These are phyloP conservation scores for Puffinus mauretanicus DNA, from an alignment of 2,113 vertebrate species.

Conservation along the genomic window DNA sequence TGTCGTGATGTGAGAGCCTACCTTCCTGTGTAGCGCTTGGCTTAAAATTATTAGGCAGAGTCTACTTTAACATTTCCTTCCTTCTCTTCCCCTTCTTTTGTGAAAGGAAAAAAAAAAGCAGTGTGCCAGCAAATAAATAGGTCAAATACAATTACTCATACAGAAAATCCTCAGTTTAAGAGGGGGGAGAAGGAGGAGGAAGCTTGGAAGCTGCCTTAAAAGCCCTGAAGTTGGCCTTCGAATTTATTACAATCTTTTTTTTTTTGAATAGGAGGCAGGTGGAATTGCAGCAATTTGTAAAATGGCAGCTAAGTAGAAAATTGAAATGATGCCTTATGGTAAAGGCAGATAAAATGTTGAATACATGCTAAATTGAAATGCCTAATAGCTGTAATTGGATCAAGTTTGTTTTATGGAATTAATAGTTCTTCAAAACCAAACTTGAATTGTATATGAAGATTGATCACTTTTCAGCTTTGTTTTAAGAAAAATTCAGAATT, in stretches of 20 bases:
- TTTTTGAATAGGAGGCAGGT: background rate
- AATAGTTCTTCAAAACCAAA: background rate
- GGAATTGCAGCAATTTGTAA: constrained; percentile 26
- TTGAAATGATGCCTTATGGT: background rate
- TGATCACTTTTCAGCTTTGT: background rate
- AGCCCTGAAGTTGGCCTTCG: constrained; percentile 11
- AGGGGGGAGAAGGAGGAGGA: background rate
- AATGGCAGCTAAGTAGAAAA: constrained; percentile 14
- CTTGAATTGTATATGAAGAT: background rate
- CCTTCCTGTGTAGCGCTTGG: constrained; percentile 1
- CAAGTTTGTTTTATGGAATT: background rate
- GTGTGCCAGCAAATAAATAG: constrained; percentile 55
- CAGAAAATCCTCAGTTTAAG: constrained; percentile 47
- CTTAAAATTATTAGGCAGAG: constrained; percentile 19
- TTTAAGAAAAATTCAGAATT: background rate
- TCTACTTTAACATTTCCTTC: constrained; percentile 30
- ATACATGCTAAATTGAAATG: background rate
- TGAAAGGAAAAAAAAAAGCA: background rate
- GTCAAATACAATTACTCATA: constrained; percentile 56
- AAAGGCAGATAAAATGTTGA: constrained; percentile 3
- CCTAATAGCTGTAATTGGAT: background rate
- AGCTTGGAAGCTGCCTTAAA: constrained; percentile 15
- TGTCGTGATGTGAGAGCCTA: background rate
- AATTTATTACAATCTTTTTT: background rate
- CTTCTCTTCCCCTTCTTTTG: background rate